A percentile compares a stretch with the other conserved stretches of the same genome.
These are phyloP conservation scores for Gobius niger DNA, from an alignment of 2,113 vertebrate species.

Conservation along the genomic window DNA sequence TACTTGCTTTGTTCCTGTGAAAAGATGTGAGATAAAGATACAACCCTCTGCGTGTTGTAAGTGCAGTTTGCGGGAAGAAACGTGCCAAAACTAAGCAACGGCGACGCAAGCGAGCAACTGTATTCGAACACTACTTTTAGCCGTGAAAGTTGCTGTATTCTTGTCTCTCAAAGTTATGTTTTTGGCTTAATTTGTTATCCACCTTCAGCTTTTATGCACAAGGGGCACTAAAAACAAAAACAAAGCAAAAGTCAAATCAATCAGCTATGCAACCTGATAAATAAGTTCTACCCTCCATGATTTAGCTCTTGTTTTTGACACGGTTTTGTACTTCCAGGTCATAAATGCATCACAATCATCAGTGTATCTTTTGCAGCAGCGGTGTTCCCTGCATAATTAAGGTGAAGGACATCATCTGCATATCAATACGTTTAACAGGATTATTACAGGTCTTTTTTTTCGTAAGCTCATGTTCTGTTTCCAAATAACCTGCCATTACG, in stretches of 20 bases:
- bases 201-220: too few species aligned
- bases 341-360: too few species aligned
- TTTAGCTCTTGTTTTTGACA: too few species aligned
- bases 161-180: too few species aligned
- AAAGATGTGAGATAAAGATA: background rate
- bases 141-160: too few species aligned
- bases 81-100: background rate
- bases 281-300: too few species aligned
- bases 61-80: background rate
- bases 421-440: background rate
- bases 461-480: background rate
- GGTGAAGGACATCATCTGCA: background rate
- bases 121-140: background rate
- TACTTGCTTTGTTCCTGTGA: background rate
- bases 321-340: background rate
- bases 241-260: too few species aligned
- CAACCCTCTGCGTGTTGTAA: background rate
- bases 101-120: background rate
- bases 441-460: background rate
- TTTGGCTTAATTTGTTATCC: too few species aligned
- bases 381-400: background rate
- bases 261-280: too few species aligned
- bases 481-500: constrained; percentile 1
- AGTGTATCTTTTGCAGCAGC: background rate
- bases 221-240: too few species aligned